Percentiles rank a stretch among this genome's conserved stretches.
Conservation (phyloP, 2,888 invertebrate genomes). For the Petrophora chlorosata region DNA sequence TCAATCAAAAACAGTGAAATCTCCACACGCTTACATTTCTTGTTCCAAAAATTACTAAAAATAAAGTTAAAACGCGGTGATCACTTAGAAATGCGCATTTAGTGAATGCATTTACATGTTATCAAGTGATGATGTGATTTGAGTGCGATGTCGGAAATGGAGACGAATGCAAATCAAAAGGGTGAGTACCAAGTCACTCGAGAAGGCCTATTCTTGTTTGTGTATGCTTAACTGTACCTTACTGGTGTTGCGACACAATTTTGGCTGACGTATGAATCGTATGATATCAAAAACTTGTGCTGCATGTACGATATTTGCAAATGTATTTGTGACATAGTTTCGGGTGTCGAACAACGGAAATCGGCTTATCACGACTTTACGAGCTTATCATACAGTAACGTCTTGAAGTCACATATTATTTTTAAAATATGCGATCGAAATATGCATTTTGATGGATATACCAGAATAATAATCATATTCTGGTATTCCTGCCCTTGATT, state of each 20-base stretch:
- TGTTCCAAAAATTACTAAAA: slow-evolving; percentile 34
- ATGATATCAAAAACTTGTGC: slow-evolving; percentile 42
- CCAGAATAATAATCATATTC: neutral
- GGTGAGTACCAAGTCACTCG: slow-evolving; percentile 63
- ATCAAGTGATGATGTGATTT: slow-evolving; percentile 75
- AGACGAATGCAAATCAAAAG: slow-evolving; percentile 76
- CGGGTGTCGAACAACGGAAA: slow-evolving; percentile 17
- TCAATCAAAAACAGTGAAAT: slow-evolving; percentile 53
- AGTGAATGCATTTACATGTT: slow-evolving; percentile 35
- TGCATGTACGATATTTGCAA: slow-evolving; percentile 14
- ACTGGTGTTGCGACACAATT: slow-evolving; percentile 63
- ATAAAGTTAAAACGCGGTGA: slow-evolving; percentile 34
- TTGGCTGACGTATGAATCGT: slow-evolving; percentile 63
- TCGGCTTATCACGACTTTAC: slow-evolving; percentile 23
- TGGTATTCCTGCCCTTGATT: slow-evolving; percentile 1
- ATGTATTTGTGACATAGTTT: slow-evolving; percentile 29
- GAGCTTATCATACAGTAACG: slow-evolving; percentile 18
- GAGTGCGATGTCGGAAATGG: slow-evolving; percentile 65
- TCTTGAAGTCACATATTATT: slow-evolving; percentile 2
- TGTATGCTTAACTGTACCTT: slow-evolving; percentile 77
- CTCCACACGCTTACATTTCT: slow-evolving; percentile 55
- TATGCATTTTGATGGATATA: neutral
- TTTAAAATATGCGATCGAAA: neutral
- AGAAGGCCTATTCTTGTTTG: slow-evolving; percentile 66
- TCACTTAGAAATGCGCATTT: slow-evolving; percentile 35